These are phyloP conservation scores for Cyclargus thomasi DNA, from an alignment of 1,140 invertebrate genomes.

Conservation along the genomic window DNA sequence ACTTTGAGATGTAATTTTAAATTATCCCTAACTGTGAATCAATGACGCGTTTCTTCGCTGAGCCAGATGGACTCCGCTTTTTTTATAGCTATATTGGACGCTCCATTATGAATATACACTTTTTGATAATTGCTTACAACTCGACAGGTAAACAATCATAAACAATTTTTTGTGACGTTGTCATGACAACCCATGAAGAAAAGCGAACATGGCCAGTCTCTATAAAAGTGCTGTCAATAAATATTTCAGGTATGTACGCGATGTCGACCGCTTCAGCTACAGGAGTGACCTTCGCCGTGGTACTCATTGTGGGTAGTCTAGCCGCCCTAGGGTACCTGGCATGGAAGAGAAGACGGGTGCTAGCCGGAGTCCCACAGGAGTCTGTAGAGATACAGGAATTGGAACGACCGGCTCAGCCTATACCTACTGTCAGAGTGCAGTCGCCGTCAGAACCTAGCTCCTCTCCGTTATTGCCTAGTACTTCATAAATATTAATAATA, in stretches of 20 bases:
- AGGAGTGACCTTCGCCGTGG: constrained; percentile 44
- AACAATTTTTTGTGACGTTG: too few species aligned
- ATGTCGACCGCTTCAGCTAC: constrained; percentile 55
- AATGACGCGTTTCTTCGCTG: too few species aligned
- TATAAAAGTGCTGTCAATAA: background rate
- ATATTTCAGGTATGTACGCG: constrained; percentile 44
- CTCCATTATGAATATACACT: too few species aligned
- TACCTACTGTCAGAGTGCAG: constrained; percentile 39
- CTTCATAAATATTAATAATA: too few species aligned
- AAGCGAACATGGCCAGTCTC: too few species aligned
- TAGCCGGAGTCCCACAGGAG: constrained; percentile 34
- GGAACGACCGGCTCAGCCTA: constrained; percentile 23
- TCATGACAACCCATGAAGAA: too few species aligned
- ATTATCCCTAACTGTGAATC: too few species aligned
- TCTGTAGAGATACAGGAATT: constrained; percentile 42
- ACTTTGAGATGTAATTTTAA: too few species aligned
- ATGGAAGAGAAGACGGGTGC: constrained; percentile 44
- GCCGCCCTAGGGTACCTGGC: constrained; percentile 39
- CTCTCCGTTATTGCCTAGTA: constrained; percentile 28
- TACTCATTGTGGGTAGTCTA: constrained; percentile 36
- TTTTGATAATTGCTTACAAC: too few species aligned
- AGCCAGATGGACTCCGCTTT: too few species aligned
- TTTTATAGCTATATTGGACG: too few species aligned
- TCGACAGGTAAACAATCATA: too few species aligned
- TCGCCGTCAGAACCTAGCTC: constrained; percentile 39